A percentile compares a stretch with the other conserved stretches of the same genome.
These are phyloP conservation scores for Lucinisca nassula DNA, from an alignment of 2,888 invertebrate genomes.

Conservation along the genomic window DNA sequence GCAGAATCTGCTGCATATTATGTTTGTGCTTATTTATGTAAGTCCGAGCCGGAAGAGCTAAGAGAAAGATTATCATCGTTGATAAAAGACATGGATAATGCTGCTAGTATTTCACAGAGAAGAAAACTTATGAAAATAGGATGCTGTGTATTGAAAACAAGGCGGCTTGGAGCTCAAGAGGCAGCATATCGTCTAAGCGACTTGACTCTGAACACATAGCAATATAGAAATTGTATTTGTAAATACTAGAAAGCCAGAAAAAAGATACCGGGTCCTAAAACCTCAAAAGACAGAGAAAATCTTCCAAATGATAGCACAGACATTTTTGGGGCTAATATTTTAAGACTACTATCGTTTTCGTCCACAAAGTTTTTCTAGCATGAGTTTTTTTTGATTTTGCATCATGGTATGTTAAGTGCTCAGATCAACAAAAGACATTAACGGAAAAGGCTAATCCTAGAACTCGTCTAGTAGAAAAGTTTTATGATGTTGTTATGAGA, in stretches of 20 bases:
- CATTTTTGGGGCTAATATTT: no score
- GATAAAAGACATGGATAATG: background rate
- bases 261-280: background rate
- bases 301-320: no score
- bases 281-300: background rate
- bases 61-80: background rate
- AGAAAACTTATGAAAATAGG: background rate
- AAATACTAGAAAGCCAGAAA: background rate
- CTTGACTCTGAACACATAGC: background rate
- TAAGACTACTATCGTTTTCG: no score
- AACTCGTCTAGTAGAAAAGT: no score
- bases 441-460: no score
- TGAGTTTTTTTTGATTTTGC: no score
- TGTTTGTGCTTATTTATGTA: constrained; percentile 60
- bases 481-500: no score
- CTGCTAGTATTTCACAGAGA: background rate
- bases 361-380: no score
- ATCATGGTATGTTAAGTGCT: no score
- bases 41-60: constrained; percentile 60
- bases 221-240: background rate
- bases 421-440: no score
- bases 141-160: constrained; percentile 5
- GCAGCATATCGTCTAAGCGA: background rate
- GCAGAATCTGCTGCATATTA: constrained; percentile 56
- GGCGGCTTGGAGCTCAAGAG: background rate